Evolutionary conservation across 2,888 invertebrate species (phyloP).

Genomic region (Thera obeliscata): DNA sequence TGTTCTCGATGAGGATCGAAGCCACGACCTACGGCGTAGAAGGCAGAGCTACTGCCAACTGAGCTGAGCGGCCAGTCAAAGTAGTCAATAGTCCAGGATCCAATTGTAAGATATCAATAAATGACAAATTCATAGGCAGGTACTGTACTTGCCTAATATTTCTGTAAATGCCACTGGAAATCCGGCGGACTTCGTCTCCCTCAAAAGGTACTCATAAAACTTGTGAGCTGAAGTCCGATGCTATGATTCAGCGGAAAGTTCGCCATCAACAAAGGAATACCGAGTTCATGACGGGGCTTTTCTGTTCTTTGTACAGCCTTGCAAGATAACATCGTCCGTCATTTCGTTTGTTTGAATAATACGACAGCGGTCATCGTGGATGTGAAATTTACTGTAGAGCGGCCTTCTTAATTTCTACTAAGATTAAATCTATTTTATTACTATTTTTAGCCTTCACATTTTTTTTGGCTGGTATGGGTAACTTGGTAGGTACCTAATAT

Average conservation of each 20-base stretch:
- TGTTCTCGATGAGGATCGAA: no score
- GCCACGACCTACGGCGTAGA: no score
- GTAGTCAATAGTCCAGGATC: no score
- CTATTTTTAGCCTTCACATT: no score
- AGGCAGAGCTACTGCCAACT: no score
- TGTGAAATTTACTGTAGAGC: conserved; percentile 7
- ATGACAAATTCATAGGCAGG: no score
- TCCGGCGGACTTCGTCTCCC: conserved; percentile 21
- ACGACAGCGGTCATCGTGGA: conserved; percentile 37
- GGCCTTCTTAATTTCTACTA: background rate
- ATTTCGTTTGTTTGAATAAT: conserved; percentile 53
- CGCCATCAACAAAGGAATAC: conserved; percentile 37
- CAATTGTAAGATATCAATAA: no score
- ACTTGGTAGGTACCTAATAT: no score
- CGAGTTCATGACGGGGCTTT: conserved; percentile 45
- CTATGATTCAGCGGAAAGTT: conserved; percentile 46
- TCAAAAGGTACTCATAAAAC: conserved; percentile 39
- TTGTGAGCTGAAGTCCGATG: conserved; percentile 35
- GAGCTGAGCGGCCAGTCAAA: no score
- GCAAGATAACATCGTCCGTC: conserved; percentile 53
- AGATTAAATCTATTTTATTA: no score
- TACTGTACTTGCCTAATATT: background rate
- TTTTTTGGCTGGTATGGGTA: no score
- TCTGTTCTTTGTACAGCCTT: conserved; percentile 46
- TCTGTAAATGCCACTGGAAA: background rate